Base-by-base conservation (phyloP, 92 coral and sea anemone species). In the Parazoanthus swiftii region DNA sequence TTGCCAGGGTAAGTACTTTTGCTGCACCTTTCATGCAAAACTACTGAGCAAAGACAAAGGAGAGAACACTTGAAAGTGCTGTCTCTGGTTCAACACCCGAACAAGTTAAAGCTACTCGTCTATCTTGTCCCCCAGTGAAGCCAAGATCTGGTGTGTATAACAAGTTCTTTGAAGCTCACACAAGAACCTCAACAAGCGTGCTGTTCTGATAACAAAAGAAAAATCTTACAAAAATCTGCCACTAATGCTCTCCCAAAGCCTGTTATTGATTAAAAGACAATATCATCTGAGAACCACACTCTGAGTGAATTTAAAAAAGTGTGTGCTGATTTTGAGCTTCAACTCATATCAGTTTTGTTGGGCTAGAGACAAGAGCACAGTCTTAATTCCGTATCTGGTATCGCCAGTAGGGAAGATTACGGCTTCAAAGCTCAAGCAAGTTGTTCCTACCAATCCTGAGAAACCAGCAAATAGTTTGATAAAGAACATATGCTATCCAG, bases 391-490 rank as follows among this genome's bases (percentile, higher is more conserved):
- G 79, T 73, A 44, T 71, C 63, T 85, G 88, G 88, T 85, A 85
- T 63, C 67, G 88, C 67, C 88, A 85, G 88, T 66, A 58, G 88
- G 81, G 39, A 85, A 59, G 80, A 85, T 71, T 58, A 85, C 88
- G 38, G 88, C 88, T 35, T 85, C 88, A 25, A 85, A 85, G 79
- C 76, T 85, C 21, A 85, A 85, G 51, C 88, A 85, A 85, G 66
- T 85, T 85, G 25, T 46, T 15, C 54, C 80, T 58, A 85, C 88
- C 67, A 85, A 85, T 79, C 79, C 44, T 16, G 70, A 73, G 46
- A 48, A 85, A 58, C 88, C 81, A 37, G 63, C 88, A 43, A 85
- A 74, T 58, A 72, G 88, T 85, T 72, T 72, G 42, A 74, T 85
- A 44, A 85, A 72, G 44, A 71, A 70, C 80, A 85, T 85, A 21